phyloP scores from a whole-genome alignment of 2,888 invertebrate genomes.

The Cryptus armator region DNA sequence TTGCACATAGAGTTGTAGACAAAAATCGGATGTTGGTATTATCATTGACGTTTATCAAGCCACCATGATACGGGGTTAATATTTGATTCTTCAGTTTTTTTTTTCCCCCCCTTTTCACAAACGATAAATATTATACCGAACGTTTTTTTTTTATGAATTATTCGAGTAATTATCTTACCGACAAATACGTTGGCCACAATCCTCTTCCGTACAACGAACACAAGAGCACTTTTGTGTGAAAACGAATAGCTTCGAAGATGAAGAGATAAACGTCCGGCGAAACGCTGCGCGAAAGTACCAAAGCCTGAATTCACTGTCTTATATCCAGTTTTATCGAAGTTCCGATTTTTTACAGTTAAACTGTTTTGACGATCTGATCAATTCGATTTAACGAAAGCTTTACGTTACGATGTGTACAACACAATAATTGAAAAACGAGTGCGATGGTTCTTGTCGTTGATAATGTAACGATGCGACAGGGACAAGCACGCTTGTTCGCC shows the following conservation, averaged over 20 bases:
- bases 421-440: neutral
- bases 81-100: neutral
- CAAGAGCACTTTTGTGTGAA: neutral
- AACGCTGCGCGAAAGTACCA: neutral
- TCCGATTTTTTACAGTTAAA: neutral
- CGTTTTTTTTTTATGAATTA: neutral
- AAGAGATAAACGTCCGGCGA: neutral
- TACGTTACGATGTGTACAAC: neutral
- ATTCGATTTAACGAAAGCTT: neutral
- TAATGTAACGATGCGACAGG: slow-evolving; percentile 24
- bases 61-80: neutral
- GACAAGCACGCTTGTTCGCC: slow-evolving; percentile 2
- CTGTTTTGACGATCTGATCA: neutral
- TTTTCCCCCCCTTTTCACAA: neutral
- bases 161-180: slow-evolving; percentile 15
- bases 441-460: neutral
- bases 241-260: neutral
- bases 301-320: neutral
- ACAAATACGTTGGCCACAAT: neutral
- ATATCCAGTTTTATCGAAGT: neutral
- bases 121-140: neutral
- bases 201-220: neutral
- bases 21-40: neutral
- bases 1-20: neutral
- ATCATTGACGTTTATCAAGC: neutral